Conservation (phyloP, 2,113 vertebrate genomes). For the Siniperca chuatsi region DNA sequence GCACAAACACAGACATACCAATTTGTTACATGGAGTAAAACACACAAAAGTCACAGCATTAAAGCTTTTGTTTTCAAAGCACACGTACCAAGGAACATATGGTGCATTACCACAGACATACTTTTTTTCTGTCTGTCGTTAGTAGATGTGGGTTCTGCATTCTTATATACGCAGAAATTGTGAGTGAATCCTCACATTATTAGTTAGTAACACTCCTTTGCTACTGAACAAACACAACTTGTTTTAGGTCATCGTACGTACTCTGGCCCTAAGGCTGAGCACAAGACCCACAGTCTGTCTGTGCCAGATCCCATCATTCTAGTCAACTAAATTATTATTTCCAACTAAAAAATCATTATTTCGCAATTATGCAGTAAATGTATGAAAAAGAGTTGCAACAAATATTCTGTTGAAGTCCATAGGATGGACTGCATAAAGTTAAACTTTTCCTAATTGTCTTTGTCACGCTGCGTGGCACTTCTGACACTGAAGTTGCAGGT, state of each 20-base stretch:
- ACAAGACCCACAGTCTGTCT: neutral
- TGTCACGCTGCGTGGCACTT: neutral
- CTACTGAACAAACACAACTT: slow-evolving; percentile 7
- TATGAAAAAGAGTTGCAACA: neutral
- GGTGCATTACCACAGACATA: neutral
- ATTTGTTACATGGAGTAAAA: neutral
- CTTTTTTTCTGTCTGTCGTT: neutral
- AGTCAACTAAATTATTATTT: neutral
- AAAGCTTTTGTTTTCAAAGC: neutral
- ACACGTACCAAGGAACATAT: neutral
- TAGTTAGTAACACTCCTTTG: neutral
- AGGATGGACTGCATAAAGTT: neutral
- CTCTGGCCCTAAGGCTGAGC: neutral
- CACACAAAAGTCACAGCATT: neutral
- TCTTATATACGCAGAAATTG: neutral
- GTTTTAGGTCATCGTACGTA: neutral
- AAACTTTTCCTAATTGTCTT: neutral
- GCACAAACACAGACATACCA: slow-evolving; percentile 18
- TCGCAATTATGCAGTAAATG: neutral
- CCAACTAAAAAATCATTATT: neutral
- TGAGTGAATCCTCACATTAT: neutral
- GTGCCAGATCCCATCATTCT: neutral
- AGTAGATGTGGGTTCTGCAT: neutral
- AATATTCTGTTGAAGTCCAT: neutral
- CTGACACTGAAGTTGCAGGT: neutral